These are phyloP conservation scores for Oligia latruncula DNA, from an alignment of 2,888 invertebrate species.

Conservation along the genomic window DNA sequence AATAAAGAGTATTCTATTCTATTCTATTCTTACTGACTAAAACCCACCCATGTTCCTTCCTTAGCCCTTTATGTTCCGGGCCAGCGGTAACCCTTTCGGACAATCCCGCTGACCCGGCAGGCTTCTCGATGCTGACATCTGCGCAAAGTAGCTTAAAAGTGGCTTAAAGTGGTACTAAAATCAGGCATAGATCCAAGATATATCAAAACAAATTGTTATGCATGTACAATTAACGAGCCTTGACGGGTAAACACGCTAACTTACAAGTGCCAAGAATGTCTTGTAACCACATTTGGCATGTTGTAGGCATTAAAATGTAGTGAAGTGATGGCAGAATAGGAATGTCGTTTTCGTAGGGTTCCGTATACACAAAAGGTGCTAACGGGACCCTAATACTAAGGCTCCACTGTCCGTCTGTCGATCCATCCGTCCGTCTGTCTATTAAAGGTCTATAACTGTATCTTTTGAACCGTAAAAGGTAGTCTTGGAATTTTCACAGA, in stretches of 20 bases:
- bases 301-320: neutral
- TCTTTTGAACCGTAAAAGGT: neutral
- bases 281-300: constrained; percentile 26
- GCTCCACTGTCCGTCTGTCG: neutral
- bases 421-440: neutral
- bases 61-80: no score
- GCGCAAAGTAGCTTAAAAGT: neutral
- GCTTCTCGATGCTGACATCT: no score
- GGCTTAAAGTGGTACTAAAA: neutral
- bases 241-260: constrained; percentile 16
- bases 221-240: neutral
- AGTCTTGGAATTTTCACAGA: no score
- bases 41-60: no score
- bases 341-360: neutral
- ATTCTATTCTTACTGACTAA: no score
- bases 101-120: no score
- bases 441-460: neutral
- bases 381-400: neutral
- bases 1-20: no score
- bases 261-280: constrained; percentile 32
- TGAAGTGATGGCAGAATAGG: neutral
- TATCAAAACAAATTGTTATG: constrained; percentile 3
- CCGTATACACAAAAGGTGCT: neutral
- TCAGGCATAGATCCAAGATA: constrained; percentile 1
- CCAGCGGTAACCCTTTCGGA: no score